Conservation (phyloP, 2,888 invertebrate genomes). For the Cerastoderma edule region DNA sequence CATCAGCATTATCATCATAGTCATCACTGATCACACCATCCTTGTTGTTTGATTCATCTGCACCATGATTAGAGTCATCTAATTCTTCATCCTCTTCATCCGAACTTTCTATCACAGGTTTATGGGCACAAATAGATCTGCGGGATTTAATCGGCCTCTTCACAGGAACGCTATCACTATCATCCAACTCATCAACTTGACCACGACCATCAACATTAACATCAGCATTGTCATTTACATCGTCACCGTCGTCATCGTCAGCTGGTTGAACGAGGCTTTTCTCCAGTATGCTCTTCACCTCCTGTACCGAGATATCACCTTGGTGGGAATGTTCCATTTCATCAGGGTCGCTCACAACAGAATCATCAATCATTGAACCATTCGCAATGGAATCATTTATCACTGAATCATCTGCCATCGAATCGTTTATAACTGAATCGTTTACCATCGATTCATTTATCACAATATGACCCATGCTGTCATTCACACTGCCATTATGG, state of each 20-base stretch:
- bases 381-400: conserved; percentile 31
- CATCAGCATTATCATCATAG: conserved; percentile 1
- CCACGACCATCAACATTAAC: background rate
- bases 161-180: conserved; percentile 32
- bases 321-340: conserved; percentile 35
- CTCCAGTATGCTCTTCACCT: conserved; percentile 44
- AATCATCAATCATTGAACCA: conserved; percentile 9
- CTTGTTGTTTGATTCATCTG: conserved; percentile 13
- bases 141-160: conserved; percentile 23
- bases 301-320: conserved; percentile 40
- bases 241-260: conserved; percentile 26
- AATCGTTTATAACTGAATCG: conserved; percentile 33
- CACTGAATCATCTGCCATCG: conserved; percentile 9
- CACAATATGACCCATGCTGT: background rate
- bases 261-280: conserved; percentile 59
- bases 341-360: conserved; percentile 27
- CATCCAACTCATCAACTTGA: background rate
- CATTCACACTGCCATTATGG: conserved; percentile 19
- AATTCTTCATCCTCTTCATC: conserved; percentile 66
- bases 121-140: conserved; percentile 46
- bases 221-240: conserved; percentile 10
- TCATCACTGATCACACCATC: conserved; percentile 18
- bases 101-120: conserved; percentile 65
- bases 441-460: conserved; percentile 37
- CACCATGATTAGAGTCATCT: conserved; percentile 22